Conservation (phyloP, 2,888 invertebrate genomes). For the Oscheius sp. region DNA sequence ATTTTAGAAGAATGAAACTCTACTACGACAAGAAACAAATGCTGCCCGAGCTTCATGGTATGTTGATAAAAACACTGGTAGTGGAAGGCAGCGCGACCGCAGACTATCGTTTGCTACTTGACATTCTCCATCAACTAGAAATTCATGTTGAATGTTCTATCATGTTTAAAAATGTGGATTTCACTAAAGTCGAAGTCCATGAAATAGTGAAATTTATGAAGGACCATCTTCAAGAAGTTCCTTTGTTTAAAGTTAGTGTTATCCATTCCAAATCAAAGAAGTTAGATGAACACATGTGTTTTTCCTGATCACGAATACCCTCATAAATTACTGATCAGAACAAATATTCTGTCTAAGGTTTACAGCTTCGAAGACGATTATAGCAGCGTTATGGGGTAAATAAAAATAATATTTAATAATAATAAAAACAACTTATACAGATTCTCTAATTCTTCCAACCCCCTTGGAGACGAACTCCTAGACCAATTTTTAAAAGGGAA, state of each 20-base stretch:
- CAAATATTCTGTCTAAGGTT: background rate
- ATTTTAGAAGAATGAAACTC: slow-evolving; percentile 10
- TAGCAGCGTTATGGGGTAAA: slow-evolving; percentile 3
- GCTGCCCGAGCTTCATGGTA: background rate
- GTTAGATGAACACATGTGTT: slow-evolving; percentile 1
- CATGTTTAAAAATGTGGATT: slow-evolving; percentile 9
- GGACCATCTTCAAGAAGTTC: no score
- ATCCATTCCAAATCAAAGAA: background rate
- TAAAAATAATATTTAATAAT: background rate
- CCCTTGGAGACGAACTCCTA: slow-evolving; percentile 8
- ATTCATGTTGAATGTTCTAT: background rate
- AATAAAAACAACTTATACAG: background rate
- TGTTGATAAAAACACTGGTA: background rate
- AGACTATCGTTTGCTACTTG: background rate
- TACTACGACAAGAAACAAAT: background rate
- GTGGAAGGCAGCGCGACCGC: slow-evolving; percentile 4
- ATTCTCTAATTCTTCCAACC: background rate
- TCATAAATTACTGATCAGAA: background rate
- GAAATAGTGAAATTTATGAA: background rate
- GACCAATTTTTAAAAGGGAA: background rate
- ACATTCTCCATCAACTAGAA: background rate
- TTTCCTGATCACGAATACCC: background rate
- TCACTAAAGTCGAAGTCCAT: background rate
- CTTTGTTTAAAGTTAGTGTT: background rate
- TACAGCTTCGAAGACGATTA: slow-evolving; percentile 8